Evolutionary conservation across 1,140 invertebrate species (phyloP).

Genomic region (Oedothorax gibbosus): DNA sequence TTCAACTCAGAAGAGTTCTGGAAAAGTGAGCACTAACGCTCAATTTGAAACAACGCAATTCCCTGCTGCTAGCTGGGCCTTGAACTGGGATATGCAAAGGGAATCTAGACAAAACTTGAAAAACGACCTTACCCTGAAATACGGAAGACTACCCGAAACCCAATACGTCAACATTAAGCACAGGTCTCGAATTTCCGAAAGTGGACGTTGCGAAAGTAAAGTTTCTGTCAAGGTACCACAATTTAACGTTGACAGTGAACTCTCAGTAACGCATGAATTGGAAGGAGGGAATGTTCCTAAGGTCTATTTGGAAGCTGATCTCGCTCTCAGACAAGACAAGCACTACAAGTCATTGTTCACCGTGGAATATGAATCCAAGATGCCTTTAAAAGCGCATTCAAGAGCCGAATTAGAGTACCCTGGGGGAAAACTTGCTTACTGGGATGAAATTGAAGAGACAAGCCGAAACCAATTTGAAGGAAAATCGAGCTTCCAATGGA

Average conservation of each 20-base stretch:
- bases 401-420: conserved; percentile 6
- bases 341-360: conserved; percentile 14
- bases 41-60: conserved; percentile 26
- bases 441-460: conserved; percentile 50
- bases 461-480: conserved; percentile 6
- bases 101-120: conserved; percentile 25
- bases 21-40: conserved; percentile 27
- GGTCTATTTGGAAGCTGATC: conserved; percentile 1
- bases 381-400: conserved; percentile 13
- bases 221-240: conserved; percentile 29
- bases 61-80: conserved; percentile 1
- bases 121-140: conserved; percentile 42
- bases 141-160: conserved; percentile 63
- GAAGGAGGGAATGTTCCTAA: background rate
- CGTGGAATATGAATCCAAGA: conserved; percentile 6
- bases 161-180: conserved; percentile 20
- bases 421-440: background rate
- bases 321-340: conserved; percentile 22
- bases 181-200: background rate
- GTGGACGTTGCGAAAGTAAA: background rate
- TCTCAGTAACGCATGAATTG: conserved; percentile 2
- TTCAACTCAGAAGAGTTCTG: conserved; percentile 7
- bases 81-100: conserved; percentile 36
- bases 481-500: conserved; percentile 7
- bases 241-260: conserved; percentile 26